Conservation (phyloP, 2,113 vertebrate species). For the Ammospiza caudacuta region DNA sequence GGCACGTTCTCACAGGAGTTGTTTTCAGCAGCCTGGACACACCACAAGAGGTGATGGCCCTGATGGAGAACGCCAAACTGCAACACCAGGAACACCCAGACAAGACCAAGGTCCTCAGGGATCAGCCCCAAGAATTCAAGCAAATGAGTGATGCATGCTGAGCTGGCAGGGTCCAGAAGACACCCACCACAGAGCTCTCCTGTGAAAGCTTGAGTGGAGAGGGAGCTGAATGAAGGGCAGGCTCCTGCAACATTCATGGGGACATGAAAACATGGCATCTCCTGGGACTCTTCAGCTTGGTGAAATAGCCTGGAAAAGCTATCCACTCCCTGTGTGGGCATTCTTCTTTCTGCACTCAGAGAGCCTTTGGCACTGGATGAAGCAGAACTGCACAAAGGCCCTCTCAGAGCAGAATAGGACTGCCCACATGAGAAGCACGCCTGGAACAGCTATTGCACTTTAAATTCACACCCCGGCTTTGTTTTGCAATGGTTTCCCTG, state of each 20-base stretch:
- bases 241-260: slow-evolving; percentile 5
- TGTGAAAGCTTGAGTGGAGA: neutral
- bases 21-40: neutral
- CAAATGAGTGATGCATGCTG: fast-evolving
- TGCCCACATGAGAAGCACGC: slow-evolving; percentile 52
- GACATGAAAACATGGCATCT: slow-evolving; percentile 36
- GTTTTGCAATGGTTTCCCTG: slow-evolving; percentile 8
- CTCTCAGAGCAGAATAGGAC: slow-evolving; percentile 37
- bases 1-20: neutral
- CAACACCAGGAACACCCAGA: neutral
- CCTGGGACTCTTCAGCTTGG: slow-evolving; percentile 48
- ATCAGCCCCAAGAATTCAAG: neutral
- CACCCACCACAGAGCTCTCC: neutral
- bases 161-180: neutral
- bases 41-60: fast-evolving
- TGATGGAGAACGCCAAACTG: neutral
- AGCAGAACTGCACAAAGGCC: slow-evolving; percentile 61
- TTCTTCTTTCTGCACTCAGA: slow-evolving; percentile 52
- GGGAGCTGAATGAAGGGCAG: neutral
- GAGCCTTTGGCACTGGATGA: slow-evolving; percentile 54
- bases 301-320: slow-evolving; percentile 55
- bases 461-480: slow-evolving; percentile 59
- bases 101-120: neutral
- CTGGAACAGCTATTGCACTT: slow-evolving; percentile 38
- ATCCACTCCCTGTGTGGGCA: slow-evolving; percentile 58